Evolutionary conservation across 2,888 invertebrate species (phyloP), one percentile per base, ranked within the genome.

Genomic region (Drosophila nr. perissopoda): DNA sequence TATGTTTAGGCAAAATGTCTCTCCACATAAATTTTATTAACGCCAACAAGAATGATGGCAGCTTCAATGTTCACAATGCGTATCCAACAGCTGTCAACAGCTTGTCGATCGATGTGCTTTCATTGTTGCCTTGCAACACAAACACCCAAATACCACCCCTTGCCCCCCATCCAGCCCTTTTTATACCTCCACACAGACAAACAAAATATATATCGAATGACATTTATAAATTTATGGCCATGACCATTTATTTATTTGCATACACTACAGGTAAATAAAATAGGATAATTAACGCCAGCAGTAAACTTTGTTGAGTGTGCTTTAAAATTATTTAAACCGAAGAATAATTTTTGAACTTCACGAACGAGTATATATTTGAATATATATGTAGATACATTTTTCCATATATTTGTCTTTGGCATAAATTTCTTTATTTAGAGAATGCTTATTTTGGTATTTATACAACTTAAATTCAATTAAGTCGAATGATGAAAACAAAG

Each of bases 11-110:
- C 80, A 69, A 88, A 86, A 83, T 82, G 84, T 83, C 87, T 80
- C 62, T 82, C 69, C 68, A 82, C 76, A 86, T 86, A 78, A 76
- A 83, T 80, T 83, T 77, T 68, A 83, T 80, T 69, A 82, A 77
- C 76, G 82, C 73, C 71, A 72, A 63, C 56, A 69, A 64, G 51
- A 76, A 38, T 48, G 62, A 21, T 53, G 52, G 8, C 78, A 74
- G 56, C 62, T 65, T 21, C 61, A 63, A 51, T 63, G 63, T 52
- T 53, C 51, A 56, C 63, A 75, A 64, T 70, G 72, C 65, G 69
- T 74, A 85, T 72, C 83, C 85, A 87, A 81, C 85, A 84, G 85
- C 84, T 84, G 87, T 84, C 84, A 84, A 68, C 85, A 82, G 83
- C 69, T 73, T 83, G 81, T 78, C 85, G 78, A 49, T 74, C 61